A percentile compares a stretch with the other conserved stretches of the same genome.
Conservation (phyloP, 1,140 invertebrate species). For the Tribolium madens region DNA sequence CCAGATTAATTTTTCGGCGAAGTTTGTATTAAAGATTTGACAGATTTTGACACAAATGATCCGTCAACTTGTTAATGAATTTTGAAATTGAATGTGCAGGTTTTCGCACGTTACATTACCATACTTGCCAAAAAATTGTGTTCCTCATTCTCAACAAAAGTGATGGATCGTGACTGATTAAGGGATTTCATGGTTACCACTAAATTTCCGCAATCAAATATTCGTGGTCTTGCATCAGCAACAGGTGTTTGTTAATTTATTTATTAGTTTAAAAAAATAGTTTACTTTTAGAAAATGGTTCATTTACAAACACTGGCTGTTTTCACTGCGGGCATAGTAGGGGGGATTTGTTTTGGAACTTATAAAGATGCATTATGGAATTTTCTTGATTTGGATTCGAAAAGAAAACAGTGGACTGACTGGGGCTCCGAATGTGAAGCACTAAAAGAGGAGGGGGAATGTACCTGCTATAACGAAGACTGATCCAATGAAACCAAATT, state of each 20-base stretch:
- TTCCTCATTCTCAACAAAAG: neutral
- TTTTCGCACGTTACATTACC: neutral
- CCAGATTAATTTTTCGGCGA: neutral
- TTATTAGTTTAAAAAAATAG: neutral
- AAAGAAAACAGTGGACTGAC: neutral
- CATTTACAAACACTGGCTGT: neutral
- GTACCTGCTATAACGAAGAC: neutral
- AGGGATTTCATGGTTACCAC: slow-evolving; percentile 17
- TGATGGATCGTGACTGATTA: slow-evolving; percentile 5
- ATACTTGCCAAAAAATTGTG: neutral
- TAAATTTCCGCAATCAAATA: slow-evolving; percentile 4
- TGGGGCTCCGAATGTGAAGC: neutral
- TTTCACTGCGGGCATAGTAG: neutral
- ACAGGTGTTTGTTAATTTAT: slow-evolving; percentile 33
- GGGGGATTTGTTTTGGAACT: slow-evolving; percentile 1
- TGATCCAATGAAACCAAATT: too few species aligned
- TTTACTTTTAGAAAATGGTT: slow-evolving; percentile 1
- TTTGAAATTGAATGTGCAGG: neutral
- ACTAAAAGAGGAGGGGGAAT: neutral
- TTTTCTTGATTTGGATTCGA: slow-evolving; percentile 6
- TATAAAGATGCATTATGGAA: neutral
- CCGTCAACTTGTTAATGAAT: neutral
- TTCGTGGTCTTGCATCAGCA: slow-evolving; percentile 25
- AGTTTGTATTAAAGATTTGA: neutral
- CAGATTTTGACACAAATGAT: neutral